A percentile compares a stretch with the other conserved stretches of the same genome.
Conservation (phyloP, 2,888 invertebrate species). For the Didymodactylos carnosus region DNA sequence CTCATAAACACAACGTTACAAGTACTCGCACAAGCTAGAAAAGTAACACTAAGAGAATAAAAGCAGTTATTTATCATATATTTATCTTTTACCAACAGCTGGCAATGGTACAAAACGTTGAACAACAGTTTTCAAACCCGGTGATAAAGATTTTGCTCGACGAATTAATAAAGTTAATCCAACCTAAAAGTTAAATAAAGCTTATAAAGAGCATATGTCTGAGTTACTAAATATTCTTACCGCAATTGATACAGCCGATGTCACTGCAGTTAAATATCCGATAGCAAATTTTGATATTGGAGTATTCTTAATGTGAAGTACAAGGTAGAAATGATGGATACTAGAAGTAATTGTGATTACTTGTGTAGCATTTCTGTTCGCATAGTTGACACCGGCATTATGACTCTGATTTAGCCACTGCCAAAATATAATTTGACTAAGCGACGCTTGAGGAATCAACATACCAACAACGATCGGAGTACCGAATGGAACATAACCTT, state of each 20-base stretch:
- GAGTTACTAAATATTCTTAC: slow-evolving; percentile 24
- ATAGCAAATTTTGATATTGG: slow-evolving; percentile 33
- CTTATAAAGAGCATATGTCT: too few relatives aligned
- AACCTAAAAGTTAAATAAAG: slow-evolving; percentile 23
- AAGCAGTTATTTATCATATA: too few relatives aligned
- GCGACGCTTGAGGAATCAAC: slow-evolving; percentile 35
- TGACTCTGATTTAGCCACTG: slow-evolving; percentile 40
- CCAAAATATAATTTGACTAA: slow-evolving; percentile 36
- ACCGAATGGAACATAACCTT: slow-evolving; percentile 37
- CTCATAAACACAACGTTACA: slow-evolving; percentile 38
- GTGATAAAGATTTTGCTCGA: slow-evolving; percentile 26
- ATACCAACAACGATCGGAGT: slow-evolving; percentile 36
- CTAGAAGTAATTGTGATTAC: slow-evolving; percentile 19
- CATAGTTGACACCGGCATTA: slow-evolving; percentile 39
- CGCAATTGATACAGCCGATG: slow-evolving; percentile 36
- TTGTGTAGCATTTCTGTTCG: slow-evolving; percentile 39
- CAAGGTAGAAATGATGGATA: slow-evolving; percentile 2
- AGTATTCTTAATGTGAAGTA: slow-evolving; percentile 28
- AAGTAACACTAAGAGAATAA: neutral
- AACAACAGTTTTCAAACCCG: slow-evolving; percentile 32
- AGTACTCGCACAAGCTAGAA: slow-evolving; percentile 32
- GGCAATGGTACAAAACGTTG: slow-evolving; percentile 36
- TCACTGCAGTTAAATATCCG: slow-evolving; percentile 37
- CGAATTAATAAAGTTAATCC: slow-evolving; percentile 28
- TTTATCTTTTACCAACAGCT: slow-evolving; percentile 32